Evolutionary conservation across 2,888 invertebrate genomes (phyloP).

Genomic region (Ptycholaimellus sp.): DNA sequence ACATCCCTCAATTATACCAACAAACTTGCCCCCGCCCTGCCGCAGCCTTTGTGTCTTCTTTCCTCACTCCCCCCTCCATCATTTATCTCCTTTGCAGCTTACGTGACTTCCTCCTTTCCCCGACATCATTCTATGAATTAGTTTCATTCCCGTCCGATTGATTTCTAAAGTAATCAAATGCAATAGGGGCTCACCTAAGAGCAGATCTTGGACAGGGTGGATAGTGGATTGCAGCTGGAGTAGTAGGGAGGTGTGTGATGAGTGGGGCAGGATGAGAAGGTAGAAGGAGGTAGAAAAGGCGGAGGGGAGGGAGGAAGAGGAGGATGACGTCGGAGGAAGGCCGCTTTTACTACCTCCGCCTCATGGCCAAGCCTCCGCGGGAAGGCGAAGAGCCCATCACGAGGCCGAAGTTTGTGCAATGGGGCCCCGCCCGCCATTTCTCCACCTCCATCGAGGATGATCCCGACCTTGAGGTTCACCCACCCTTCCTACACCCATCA

Average conservation of each 20-base stretch:
- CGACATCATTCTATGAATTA: not conserved
- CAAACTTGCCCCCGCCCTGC: no score
- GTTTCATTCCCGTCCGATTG: not conserved
- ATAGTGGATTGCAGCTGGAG: no score
- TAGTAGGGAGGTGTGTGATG: no score
- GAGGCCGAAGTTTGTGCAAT: slow-evolving; percentile 23
- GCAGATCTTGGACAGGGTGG: no score
- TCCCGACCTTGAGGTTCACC: slow-evolving; percentile 34
- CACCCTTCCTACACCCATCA: no score
- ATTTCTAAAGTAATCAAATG: no score
- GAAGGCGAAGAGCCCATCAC: slow-evolving; percentile 17
- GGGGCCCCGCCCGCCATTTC: slow-evolving; percentile 14
- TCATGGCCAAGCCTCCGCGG: slow-evolving; percentile 23
- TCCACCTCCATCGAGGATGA: slow-evolving; percentile 31
- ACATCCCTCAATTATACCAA: no score
- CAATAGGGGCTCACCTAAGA: no score
- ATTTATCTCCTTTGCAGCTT: not conserved
- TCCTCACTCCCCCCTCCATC: not conserved
- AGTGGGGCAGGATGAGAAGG: no score
- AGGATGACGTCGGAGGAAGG: slow-evolving; percentile 12
- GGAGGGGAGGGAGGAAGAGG: no score
- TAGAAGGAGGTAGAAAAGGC: no score
- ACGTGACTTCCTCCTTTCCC: slow-evolving; percentile 2
- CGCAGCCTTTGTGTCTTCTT: slow-evolving; percentile 1
- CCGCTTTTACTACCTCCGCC: slow-evolving; percentile 23